A percentile compares a stretch with the other conserved stretches of the same genome.
Evolutionary conservation across 1,140 invertebrate genomes (phyloP).

Genomic region (Heliconius congener): DNA sequence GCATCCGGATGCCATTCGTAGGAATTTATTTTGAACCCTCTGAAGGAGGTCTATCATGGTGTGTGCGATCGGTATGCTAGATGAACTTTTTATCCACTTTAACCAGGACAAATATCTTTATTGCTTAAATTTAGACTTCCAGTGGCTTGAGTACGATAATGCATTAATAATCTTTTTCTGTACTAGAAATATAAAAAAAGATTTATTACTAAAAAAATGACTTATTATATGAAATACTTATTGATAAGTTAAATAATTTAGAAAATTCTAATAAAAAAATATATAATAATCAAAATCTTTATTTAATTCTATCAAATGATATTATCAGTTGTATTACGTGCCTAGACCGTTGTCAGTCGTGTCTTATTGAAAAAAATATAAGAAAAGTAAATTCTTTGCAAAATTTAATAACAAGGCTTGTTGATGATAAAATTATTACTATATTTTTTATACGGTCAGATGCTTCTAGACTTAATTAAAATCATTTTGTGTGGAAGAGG

Average conservation of each 20-base stretch:
- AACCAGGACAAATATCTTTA: no score
- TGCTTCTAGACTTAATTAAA: neutral
- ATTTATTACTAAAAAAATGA: no score
- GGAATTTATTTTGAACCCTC: no score
- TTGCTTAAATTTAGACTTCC: no score
- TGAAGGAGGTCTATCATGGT: no score
- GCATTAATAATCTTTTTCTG: no score
- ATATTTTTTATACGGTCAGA: neutral
- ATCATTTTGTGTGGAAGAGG: neutral
- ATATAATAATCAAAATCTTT: neutral
- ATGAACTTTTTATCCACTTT: no score
- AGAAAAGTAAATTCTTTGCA: neutral
- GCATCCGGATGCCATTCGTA: no score
- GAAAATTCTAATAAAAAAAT: neutral
- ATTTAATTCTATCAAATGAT: neutral
- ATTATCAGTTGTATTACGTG: neutral
- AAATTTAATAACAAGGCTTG: conserved; percentile 1
- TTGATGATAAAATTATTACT: neutral
- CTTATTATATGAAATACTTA: neutral
- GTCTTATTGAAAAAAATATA: neutral
- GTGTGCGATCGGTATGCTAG: no score
- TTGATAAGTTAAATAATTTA: neutral
- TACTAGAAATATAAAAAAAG: no score
- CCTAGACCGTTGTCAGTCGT: neutral
- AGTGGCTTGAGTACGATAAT: no score